phyloP scores from a whole-genome alignment of 2,888 invertebrate genomes.

The Lithosia quadra region DNA sequence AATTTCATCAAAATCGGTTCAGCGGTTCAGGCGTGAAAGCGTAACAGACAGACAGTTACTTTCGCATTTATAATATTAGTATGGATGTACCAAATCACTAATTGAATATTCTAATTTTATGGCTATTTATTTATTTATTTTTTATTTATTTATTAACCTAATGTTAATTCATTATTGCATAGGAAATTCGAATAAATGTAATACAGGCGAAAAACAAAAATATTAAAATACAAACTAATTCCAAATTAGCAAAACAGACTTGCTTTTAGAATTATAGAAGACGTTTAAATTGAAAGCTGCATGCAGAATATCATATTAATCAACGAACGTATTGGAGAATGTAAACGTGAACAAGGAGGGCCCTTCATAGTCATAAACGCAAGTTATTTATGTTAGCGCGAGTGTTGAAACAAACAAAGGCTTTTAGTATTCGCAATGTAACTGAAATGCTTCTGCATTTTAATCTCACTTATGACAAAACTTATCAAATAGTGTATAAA shows the following conservation, averaged over 20 bases:
- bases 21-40: too few species aligned
- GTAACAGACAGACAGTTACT: too few species aligned
- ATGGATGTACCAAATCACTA: neutral
- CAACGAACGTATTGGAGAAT: conserved; percentile 42
- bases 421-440: conserved; percentile 31
- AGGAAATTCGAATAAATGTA: neutral
- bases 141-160: too few species aligned
- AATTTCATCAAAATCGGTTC: too few species aligned
- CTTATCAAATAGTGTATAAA: conserved; percentile 42
- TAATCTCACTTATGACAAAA: conserved; percentile 5
- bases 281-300: conserved; percentile 21
- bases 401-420: conserved; percentile 52
- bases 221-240: neutral
- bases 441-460: conserved; percentile 31
- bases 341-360: conserved; percentile 61
- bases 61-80: too few species aligned
- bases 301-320: conserved; percentile 39
- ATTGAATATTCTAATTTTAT: neutral
- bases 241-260: conserved; percentile 1
- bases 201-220: neutral
- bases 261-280: conserved; percentile 25
- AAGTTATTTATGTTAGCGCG: conserved; percentile 67
- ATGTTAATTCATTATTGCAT: neutral
- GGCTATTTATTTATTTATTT: too few species aligned
- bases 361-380: conserved; percentile 59